These are phyloP conservation scores for Xestia xanthographa DNA, from an alignment of 2,888 invertebrate species.

Conservation along the genomic window DNA sequence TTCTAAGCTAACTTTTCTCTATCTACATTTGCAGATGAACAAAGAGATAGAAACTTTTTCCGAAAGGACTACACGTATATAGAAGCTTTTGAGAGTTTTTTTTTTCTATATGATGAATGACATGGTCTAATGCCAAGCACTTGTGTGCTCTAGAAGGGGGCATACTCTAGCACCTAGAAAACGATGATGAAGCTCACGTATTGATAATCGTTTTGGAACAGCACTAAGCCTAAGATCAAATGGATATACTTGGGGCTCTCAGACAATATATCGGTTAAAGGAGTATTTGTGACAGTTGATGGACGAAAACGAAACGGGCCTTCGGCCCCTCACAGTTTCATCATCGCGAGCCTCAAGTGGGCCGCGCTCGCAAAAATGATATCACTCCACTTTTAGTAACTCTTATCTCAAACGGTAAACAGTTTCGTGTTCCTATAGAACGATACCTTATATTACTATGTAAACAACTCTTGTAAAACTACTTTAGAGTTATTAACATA, in stretches of 20 bases:
- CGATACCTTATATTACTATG: too few relatives aligned
- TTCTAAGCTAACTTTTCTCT: background rate
- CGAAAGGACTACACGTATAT: conserved; percentile 80
- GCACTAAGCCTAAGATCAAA: conserved; percentile 61
- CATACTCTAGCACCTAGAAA: conserved; percentile 78
- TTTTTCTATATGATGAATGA: conserved; percentile 81
- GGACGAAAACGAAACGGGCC: too few relatives aligned
- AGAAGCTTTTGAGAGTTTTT: conserved; percentile 74
- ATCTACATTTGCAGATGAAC: conserved; percentile 71
- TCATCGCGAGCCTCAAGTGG: too few relatives aligned
- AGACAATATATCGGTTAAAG: conserved; percentile 73
- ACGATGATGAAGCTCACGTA: conserved; percentile 72
- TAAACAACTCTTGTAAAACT: too few relatives aligned
- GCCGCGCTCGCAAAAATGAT: too few relatives aligned
- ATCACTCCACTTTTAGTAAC: too few relatives aligned
- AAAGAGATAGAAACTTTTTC: conserved; percentile 75
- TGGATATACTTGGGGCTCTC: conserved; percentile 76
- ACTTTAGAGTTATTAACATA: too few relatives aligned
- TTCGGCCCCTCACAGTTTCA: too few relatives aligned
- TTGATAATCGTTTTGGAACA: conserved; percentile 71
- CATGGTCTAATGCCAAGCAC: conserved; percentile 80
- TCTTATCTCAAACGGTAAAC: too few relatives aligned
- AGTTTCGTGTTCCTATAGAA: too few relatives aligned
- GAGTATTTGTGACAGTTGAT: conserved; percentile 77
- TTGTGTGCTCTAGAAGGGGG: conserved; percentile 79